phyloP scores from a whole-genome alignment of 2,888 invertebrate species.

The Sericinus montela region DNA sequence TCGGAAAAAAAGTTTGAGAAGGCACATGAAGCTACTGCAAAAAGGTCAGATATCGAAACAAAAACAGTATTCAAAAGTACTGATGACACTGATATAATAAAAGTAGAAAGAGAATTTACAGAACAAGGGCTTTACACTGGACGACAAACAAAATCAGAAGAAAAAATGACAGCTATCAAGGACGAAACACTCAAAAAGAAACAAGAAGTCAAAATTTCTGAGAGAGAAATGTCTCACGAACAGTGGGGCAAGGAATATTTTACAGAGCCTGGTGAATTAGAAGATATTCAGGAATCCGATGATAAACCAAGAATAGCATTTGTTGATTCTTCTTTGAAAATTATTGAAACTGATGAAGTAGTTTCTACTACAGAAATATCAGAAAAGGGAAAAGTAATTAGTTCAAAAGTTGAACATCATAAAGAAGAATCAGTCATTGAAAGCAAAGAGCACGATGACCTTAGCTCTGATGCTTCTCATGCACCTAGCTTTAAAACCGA shows the following conservation, averaged over 20 bases:
- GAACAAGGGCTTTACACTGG: constrained; percentile 71
- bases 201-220: constrained; percentile 73
- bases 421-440: constrained; percentile 71
- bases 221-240: constrained; percentile 72
- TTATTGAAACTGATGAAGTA: constrained; percentile 68
- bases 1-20: constrained; percentile 74
- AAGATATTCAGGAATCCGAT: constrained; percentile 67
- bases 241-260: constrained; percentile 78
- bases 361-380: constrained; percentile 64
- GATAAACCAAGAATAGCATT: constrained; percentile 63
- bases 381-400: constrained; percentile 69
- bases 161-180: constrained; percentile 72
- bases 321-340: constrained; percentile 64
- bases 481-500: constrained; percentile 69
- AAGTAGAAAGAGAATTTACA: constrained; percentile 63
- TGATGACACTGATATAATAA: constrained; percentile 62
- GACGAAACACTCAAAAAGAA: constrained; percentile 70
- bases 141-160: constrained; percentile 67
- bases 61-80: constrained; percentile 65
- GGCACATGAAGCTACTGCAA: constrained; percentile 72
- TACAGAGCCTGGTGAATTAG: constrained; percentile 67
- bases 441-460: constrained; percentile 70
- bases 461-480: constrained; percentile 71
- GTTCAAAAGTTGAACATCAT: constrained; percentile 66
- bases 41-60: constrained; percentile 67